Percentiles rank a stretch among this genome's conserved stretches.
These are phyloP conservation scores for Danio jaintianensis DNA, from an alignment of 2,797 vertebrate species.

Conservation along the genomic window DNA sequence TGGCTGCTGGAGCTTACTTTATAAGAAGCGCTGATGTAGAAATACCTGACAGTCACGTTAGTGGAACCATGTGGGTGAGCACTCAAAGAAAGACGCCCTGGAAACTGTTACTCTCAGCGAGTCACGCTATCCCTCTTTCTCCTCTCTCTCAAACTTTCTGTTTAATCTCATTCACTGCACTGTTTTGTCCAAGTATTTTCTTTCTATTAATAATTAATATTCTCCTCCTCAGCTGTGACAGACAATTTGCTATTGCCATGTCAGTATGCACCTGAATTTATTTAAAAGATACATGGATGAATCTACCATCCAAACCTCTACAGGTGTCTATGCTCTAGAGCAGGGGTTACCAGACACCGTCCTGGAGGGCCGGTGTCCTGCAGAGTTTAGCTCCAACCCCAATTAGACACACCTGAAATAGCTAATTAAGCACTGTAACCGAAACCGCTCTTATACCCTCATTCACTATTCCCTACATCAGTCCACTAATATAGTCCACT, in stretches of 20 bases:
- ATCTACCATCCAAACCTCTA: neutral
- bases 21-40: slow-evolving; percentile 30
- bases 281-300: neutral
- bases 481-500: no score
- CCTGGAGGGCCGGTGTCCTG: no score
- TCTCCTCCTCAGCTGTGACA: neutral
- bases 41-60: slow-evolving; percentile 44
- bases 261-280: slow-evolving; percentile 12
- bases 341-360: no score
- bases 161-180: slow-evolving; percentile 3
- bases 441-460: no score
- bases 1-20: slow-evolving; percentile 17
- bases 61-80: slow-evolving; percentile 35
- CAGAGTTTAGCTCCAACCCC: no score
- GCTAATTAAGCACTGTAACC: no score
- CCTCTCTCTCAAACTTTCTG: slow-evolving; percentile 12
- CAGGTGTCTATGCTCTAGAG: neutral
- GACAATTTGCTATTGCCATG: neutral
- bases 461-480: no score
- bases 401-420: no score
- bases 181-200: neutral
- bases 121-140: slow-evolving; percentile 17
- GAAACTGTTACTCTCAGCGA: slow-evolving; percentile 27
- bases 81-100: slow-evolving; percentile 15
- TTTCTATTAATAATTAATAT: slow-evolving; percentile 27